Conservation (phyloP, 2,888 invertebrate genomes). For the Isoperla grammatica region DNA sequence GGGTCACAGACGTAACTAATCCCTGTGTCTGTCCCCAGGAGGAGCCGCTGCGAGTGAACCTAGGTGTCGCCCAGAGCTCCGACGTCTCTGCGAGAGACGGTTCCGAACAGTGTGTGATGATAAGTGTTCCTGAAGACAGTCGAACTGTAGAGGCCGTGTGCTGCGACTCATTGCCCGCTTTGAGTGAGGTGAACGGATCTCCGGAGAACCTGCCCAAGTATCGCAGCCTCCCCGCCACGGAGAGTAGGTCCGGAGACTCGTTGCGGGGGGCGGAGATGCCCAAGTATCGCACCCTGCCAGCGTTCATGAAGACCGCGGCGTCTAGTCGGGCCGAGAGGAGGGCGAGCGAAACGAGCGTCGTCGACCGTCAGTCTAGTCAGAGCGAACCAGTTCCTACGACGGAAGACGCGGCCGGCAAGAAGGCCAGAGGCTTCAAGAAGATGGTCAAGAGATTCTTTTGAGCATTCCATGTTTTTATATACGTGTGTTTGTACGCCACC, state of each 20-base stretch:
- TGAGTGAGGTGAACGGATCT: conserved; percentile 9
- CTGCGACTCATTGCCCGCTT: neutral
- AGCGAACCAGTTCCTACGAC: conserved; percentile 26
- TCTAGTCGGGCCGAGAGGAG: conserved; percentile 37
- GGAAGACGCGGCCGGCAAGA: conserved; percentile 38
- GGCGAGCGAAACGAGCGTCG: conserved; percentile 3
- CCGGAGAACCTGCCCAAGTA: neutral
- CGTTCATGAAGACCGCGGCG: conserved; percentile 46
- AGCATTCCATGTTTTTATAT: conserved; percentile 33
- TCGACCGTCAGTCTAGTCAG: conserved; percentile 30
- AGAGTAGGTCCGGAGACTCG: too few species aligned
- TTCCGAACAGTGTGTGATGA: neutral
- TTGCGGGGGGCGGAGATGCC: too few species aligned
- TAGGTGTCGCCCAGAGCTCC: neutral
- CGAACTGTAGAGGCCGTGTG: neutral
- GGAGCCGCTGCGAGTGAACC: neutral
- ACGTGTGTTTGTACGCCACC: neutral
- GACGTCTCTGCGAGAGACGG: neutral
- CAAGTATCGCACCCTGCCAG: conserved; percentile 40
- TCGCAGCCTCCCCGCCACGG: neutral
- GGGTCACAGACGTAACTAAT: too few species aligned
- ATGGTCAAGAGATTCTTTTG: conserved; percentile 76
- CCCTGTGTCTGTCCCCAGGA: neutral
- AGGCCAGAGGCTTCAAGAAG: conserved; percentile 63
- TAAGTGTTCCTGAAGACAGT: conserved; percentile 8